Conservation (phyloP, 23 tunicate genomes). For the Ascidia mentula region DNA sequence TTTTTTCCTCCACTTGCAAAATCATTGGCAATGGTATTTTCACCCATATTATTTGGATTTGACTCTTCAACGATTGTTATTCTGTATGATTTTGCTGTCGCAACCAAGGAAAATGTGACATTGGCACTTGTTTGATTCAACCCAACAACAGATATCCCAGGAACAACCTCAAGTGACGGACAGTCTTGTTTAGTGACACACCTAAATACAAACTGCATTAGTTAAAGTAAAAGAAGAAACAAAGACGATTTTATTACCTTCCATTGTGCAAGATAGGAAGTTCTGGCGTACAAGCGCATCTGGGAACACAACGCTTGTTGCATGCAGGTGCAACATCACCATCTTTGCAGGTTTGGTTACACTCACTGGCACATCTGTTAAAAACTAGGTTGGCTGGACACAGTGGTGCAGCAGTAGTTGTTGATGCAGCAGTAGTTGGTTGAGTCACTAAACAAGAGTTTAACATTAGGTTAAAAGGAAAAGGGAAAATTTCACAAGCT, state of each 20-base stretch:
- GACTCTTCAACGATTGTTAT: not conserved
- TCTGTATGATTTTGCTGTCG: not conserved
- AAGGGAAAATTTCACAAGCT: no score
- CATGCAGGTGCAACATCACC: conserved; percentile 19
- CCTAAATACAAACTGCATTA: not conserved
- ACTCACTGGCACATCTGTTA: conserved; percentile 33
- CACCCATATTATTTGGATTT: no score
- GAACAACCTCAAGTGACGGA: not conserved
- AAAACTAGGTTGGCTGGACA: conserved; percentile 47
- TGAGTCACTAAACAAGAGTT: no score
- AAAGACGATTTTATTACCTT: conserved; percentile 11
- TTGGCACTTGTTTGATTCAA: not conserved
- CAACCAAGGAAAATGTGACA: not conserved
- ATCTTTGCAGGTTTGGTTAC: conserved; percentile 35
- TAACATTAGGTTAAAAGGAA: no score
- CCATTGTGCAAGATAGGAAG: conserved; percentile 47
- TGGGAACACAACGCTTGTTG: conserved; percentile 19
- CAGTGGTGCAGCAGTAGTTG: not conserved
- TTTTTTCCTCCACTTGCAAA: no score
- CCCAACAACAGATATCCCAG: not conserved
- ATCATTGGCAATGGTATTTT: no score
- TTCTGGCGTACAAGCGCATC: conserved; percentile 46
- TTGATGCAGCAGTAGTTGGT: no score
- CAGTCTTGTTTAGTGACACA: not conserved
- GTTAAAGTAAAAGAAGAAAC: not conserved